phyloP scores from a whole-genome alignment of 2,113 vertebrate genomes.

The Dicaeum eximium region DNA sequence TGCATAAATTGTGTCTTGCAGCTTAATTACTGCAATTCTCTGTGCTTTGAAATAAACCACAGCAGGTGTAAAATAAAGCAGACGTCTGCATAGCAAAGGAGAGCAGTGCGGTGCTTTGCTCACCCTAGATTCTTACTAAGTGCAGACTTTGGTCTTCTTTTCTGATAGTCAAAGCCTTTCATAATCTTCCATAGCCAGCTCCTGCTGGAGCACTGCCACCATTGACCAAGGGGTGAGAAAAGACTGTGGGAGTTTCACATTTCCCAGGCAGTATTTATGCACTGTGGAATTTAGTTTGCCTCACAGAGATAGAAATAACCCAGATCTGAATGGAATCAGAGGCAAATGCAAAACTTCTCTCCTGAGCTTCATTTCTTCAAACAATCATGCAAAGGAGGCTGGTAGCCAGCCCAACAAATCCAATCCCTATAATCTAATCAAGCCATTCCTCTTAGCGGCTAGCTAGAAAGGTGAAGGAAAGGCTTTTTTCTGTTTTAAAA shows the following conservation, averaged over 20 bases:
- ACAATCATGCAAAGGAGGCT: not conserved
- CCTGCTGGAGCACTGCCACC: not conserved
- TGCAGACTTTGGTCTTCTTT: not conserved
- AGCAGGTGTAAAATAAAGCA: not conserved
- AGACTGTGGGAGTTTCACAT: not conserved
- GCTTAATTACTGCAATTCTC: not conserved
- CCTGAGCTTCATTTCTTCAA: not conserved
- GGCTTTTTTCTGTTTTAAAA: conserved; percentile 39
- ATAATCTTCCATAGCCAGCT: not conserved
- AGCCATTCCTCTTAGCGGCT: not conserved
- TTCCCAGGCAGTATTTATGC: not conserved
- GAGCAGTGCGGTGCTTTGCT: not conserved
- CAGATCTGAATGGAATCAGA: not conserved
- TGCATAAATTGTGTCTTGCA: not conserved
- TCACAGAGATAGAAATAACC: not conserved
- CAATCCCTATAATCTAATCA: not conserved
- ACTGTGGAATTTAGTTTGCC: not conserved
- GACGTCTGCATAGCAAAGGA: not conserved
- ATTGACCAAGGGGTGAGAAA: not conserved
- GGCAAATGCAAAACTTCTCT: not conserved
- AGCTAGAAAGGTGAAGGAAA: not conserved
- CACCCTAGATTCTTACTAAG: not conserved
- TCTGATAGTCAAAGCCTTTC: not conserved
- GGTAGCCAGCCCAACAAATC: not conserved
- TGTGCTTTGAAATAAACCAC: conserved; percentile 18